Percentiles rank a stretch among this genome's conserved stretches.
Conservation (phyloP, 2,888 invertebrate genomes). For the Scaptomyza polygonia region DNA sequence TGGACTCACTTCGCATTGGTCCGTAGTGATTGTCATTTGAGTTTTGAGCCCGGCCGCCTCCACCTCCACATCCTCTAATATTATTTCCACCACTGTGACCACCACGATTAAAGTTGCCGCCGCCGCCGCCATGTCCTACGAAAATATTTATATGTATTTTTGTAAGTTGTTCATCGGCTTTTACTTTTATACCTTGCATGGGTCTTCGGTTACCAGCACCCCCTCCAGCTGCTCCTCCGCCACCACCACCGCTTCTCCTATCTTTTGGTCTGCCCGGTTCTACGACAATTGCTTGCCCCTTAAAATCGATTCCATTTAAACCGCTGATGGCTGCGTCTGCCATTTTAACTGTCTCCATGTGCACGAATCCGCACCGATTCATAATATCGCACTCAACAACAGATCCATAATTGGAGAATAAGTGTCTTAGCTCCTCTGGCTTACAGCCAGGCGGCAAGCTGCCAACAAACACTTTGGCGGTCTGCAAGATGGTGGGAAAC, state of each 20-base stretch:
- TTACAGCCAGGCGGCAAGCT: slow-evolving; percentile 94
- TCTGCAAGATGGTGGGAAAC: slow-evolving; percentile 71
- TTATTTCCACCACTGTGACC: slow-evolving; percentile 57
- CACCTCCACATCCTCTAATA: slow-evolving; percentile 46
- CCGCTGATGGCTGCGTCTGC: slow-evolving; percentile 92
- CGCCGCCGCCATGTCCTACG: slow-evolving; percentile 26
- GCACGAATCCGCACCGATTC: slow-evolving; percentile 97
- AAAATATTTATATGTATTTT: not conserved
- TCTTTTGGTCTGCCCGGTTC: slow-evolving; percentile 93
- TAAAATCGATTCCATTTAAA: slow-evolving; percentile 92
- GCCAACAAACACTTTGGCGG: slow-evolving; percentile 96
- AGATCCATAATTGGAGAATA: slow-evolving; percentile 94
- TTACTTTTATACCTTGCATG: slow-evolving; percentile 36
- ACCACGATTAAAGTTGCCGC: slow-evolving; percentile 65
- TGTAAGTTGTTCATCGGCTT: not conserved
- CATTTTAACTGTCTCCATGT: slow-evolving; percentile 93
- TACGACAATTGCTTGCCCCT: slow-evolving; percentile 93
- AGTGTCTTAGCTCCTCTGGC: slow-evolving; percentile 91
- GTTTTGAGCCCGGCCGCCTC: slow-evolving; percentile 24
- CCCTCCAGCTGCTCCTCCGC: slow-evolving; percentile 80
- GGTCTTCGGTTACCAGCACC: slow-evolving; percentile 50
- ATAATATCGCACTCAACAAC: slow-evolving; percentile 98
- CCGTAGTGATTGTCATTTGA: slow-evolving; percentile 59
- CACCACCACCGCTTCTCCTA: slow-evolving; percentile 85
- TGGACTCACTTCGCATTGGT: slow-evolving; percentile 69